Base-by-base conservation (phyloP, 2,797 vertebrate genomes). In the Acanthurus leucopareius region DNA sequence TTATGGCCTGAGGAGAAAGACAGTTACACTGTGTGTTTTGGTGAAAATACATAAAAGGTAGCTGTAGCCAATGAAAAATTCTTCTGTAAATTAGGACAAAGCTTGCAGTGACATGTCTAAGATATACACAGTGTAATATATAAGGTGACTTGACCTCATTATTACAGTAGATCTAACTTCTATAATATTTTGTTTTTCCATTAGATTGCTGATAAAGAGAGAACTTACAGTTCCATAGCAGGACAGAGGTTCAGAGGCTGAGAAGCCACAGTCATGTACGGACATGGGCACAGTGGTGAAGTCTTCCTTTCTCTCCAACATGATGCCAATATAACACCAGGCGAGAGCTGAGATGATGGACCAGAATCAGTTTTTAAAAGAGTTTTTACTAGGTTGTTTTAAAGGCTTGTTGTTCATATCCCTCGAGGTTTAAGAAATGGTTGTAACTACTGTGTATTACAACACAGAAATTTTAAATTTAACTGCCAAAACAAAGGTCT, bases 321-420 rank as follows among this genome's bases (percentile, higher is more conserved):
- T 89, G 90, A 97, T 92, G 60, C 96, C 95, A 10, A 96, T 80
- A 20, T 95, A 97, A 91, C 96, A 97, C 95, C 96, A 97, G 88
- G 95, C 86, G 11, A 97, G 90, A 77, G 96, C 96, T 96, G 77
- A 65, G 69, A 57, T 42, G 11, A 51, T 19, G 49, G 20, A 71
- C 0, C 8, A 62, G 7, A 67, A 15, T 17, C 3, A 25, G 28
- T 40, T 40, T 40, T 40, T 40, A 40, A 40, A 40, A 40, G 7
- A 4, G 19, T 22, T 3, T 40, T 45, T 35, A 47, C 22, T 28
- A 62, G 20, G 20, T 71, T 65, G 40, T 44, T 6, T 17, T 20
- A 40, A 17, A 44, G 25, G 4, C 38, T 3, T 40, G 3, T 20
- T 49, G 8, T 44, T 57, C 49, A 2, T 20, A 20, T 22, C 25